These are phyloP conservation scores for Lanistes nyassanus DNA, from an alignment of 1,140 invertebrate genomes.

Conservation along the genomic window DNA sequence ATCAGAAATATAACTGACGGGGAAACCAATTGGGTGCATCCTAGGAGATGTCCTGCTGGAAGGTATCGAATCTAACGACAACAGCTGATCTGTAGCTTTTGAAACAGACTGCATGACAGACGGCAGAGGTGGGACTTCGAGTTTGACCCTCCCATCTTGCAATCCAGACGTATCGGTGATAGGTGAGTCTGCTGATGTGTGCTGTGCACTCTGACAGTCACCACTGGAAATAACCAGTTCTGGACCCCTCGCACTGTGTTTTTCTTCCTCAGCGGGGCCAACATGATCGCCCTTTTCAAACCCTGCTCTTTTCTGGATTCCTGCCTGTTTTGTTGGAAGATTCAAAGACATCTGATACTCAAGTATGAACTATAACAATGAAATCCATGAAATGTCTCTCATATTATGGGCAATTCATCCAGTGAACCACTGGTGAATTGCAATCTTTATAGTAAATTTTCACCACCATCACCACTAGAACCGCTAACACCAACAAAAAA, in stretches of 20 bases:
- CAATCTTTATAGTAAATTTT: too few species aligned
- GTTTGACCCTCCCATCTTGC: neutral
- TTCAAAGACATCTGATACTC: too few species aligned
- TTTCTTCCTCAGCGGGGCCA: neutral
- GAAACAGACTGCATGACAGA: constrained; percentile 6
- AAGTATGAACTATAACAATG: too few species aligned
- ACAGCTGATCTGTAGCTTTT: neutral
- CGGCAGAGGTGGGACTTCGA: neutral
- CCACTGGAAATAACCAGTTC: neutral
- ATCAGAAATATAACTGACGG: neutral
- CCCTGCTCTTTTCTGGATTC: neutral
- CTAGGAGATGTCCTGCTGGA: neutral
- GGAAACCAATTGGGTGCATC: neutral
- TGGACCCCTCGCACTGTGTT: neutral
- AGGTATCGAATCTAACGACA: neutral
- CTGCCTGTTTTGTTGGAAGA: too few species aligned
- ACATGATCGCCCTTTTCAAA: neutral
- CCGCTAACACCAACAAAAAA: too few species aligned
- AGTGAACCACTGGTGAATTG: too few species aligned
- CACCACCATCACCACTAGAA: too few species aligned
- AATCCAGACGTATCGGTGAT: neutral
- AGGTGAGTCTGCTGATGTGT: neutral
- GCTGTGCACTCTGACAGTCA: neutral
- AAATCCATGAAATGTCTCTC: too few species aligned
- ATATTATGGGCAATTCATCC: too few species aligned